These are phyloP conservation scores for Phalacrocorax carbo DNA, from an alignment of 2,113 vertebrate species.

Conservation along the genomic window DNA sequence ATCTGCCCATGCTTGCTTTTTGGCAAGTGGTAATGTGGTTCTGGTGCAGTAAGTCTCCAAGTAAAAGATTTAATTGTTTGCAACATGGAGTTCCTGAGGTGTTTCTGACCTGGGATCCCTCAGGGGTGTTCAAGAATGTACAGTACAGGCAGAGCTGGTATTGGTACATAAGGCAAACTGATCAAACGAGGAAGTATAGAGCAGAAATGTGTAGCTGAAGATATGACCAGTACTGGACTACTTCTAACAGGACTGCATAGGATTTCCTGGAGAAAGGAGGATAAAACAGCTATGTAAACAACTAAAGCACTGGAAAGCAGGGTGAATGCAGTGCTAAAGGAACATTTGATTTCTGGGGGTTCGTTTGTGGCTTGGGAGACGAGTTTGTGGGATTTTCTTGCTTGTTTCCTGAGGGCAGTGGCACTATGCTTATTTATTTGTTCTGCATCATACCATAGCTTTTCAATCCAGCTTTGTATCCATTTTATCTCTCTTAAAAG, in stretches of 20 bases:
- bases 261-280: background rate
- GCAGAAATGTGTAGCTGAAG: background rate
- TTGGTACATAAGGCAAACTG: background rate
- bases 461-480: background rate
- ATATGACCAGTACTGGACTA: background rate
- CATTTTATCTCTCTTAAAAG: background rate
- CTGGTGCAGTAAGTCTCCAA: background rate
- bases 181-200: background rate
- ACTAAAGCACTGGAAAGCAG: background rate
- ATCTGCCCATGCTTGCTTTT: background rate
- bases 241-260: background rate
- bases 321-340: background rate
- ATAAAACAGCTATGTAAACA: background rate
- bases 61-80: background rate
- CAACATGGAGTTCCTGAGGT: background rate
- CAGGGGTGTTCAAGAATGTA: background rate
- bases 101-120: background rate
- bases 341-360: background rate
- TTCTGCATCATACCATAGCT: accelerated
- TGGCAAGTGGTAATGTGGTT: background rate
- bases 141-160: background rate
- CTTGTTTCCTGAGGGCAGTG: background rate
- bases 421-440: background rate
- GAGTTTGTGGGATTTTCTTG: background rate
- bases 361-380: background rate